Evolutionary conservation across 1,140 invertebrate species (phyloP), one percentile per base, ranked within the genome.

Genomic region (Penaeus japonicus): DNA sequence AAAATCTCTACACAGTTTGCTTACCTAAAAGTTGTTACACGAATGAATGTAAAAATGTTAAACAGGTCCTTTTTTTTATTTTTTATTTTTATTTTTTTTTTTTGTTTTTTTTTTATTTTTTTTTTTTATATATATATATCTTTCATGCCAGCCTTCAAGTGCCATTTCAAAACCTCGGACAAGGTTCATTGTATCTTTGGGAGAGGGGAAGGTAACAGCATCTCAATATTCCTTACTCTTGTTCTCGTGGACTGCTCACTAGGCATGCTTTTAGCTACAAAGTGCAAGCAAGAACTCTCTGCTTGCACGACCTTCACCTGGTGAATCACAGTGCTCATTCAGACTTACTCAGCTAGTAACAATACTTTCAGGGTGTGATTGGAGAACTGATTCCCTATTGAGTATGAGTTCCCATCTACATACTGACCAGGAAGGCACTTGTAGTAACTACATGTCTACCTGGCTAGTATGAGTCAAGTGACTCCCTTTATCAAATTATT

Each of bases 271-370:
- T 47, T 47, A 47, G 47, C 47, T 47, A 47, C 47, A 47, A 12
- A 15, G 47, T 7, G 47, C 47, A 47, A 47, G 47, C 47, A 47
- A 15, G 47, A 47, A 15, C 47, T 12, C 47, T 39, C 35, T 47
- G 47, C 47, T 47, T 47, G 47, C 47, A 7, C 15, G 47, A 55
- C 77, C 83, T 83, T 81, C 77, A 79, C 87, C 81, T 83, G 87
- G 81, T 88, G 87, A 88, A 83, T 83, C 73, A 88, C 73, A 88
- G 87, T 83, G 87, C 87, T 88, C 87, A 88, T 88, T 83, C 81
- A 88, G 87, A 88, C 80, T 88, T 88, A 88, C 87, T 88, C 87
- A 88, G 70, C 80, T 88, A 88, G 83, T 83, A 88, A 88, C 87
- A 88, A 83, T 88, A 88, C 87, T 88, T 83, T 62, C 47, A 47